Evolutionary conservation across 2,888 invertebrate species (phyloP), one percentile per base, ranked within the genome.

Genomic region (Dolichopus griseipennis): DNA sequence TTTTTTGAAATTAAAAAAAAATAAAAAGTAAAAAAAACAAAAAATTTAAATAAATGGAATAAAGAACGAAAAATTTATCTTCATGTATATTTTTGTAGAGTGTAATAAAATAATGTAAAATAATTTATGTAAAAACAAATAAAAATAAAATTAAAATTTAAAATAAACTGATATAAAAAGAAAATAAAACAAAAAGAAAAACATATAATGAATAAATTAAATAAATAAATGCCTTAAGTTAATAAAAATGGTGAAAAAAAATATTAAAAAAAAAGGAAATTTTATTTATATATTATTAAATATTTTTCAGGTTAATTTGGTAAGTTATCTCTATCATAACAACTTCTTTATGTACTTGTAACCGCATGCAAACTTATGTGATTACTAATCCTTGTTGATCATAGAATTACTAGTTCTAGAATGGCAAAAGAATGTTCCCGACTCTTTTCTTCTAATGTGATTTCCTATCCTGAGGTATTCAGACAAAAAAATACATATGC

Each of bases 211-310:
- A 52, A 52, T 52, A 52, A 52, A 52, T 52, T 18, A 52, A 52
- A 52, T 52, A 52, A 52, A 52, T 52, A 52, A 52, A 52, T 52
- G 52, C 52, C 52, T 52, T 52, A 52, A 52, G 52, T 52, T 52
- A 52, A 18, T 52, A 52, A 37, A 52, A 52, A 52, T 52, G 52
- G 52, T 52, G 52, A 52, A 15, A 52, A 52, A 52, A 27, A 27
- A 27, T 4, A 27, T 18, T 52, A 52, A 15, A 52, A 52, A 18
- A 52, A 52, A 52, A 18, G 27, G 27, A 27, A 27, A 4, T 27
- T 27, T 27, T 27, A 27, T 27, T 27, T 27, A 27, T n/a, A n/a
- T n/a, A n/a, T n/a, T n/a, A n/a, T n/a, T n/a, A n/a, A n/a, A n/a
- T n/a, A n/a, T n/a, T n/a, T n/a, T n/a, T n/a, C n/a, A n/a, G n/a